Evolutionary conservation across 2,113 vertebrate genomes (phyloP).

Genomic region (Thomomys bottae): DNA sequence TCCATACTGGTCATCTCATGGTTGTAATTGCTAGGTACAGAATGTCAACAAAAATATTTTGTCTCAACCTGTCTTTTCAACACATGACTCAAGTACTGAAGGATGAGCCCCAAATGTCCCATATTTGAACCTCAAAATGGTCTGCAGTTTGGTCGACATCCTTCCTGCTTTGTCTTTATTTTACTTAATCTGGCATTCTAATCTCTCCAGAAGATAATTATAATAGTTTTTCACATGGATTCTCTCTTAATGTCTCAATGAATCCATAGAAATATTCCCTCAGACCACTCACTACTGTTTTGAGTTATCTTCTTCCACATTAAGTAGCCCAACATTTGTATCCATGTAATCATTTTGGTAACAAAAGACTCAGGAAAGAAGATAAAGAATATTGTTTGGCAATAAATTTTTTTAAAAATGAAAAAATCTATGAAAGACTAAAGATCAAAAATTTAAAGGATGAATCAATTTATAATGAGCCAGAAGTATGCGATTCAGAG

Average conservation of each 20-base stretch:
- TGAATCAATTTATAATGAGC: neutral
- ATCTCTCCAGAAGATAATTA: neutral
- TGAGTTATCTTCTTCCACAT: neutral
- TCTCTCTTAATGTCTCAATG: neutral
- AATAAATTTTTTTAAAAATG: neutral
- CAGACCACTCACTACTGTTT: neutral
- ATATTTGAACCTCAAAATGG: neutral
- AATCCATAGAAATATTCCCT: neutral
- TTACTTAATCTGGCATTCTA: neutral
- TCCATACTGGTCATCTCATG: conserved; percentile 25
- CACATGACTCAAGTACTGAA: conserved; percentile 11
- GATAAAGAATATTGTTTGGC: neutral
- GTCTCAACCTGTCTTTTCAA: conserved; percentile 28
- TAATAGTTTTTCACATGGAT: neutral
- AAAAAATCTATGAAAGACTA: neutral
- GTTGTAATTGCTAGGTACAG: conserved; percentile 17
- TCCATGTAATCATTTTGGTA: neutral
- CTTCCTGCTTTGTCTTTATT: neutral
- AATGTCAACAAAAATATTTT: conserved; percentile 51
- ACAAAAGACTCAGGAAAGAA: conserved; percentile 4
- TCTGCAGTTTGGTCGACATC: neutral
- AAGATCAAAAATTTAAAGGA: neutral
- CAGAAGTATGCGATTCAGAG: neutral
- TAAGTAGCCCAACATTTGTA: neutral
- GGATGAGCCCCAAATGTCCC: neutral